Percentiles rank a stretch among this genome's conserved stretches.
Conservation (phyloP, 2,888 invertebrate genomes). For the Hyposoter dolosus region DNA sequence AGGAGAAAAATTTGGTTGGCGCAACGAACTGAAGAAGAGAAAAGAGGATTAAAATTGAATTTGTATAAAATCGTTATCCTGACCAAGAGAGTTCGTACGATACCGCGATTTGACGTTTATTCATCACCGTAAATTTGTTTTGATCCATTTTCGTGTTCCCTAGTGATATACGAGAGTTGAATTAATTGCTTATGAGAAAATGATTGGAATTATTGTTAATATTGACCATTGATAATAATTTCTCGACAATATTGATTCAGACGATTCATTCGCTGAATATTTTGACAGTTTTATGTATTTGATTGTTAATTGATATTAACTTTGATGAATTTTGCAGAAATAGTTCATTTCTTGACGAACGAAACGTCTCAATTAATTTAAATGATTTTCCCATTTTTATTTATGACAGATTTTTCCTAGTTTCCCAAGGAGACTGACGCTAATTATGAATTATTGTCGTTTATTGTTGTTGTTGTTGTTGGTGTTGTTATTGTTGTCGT, state of each 20-base stretch:
- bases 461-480: neutral
- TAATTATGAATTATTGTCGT: no score
- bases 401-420: no score
- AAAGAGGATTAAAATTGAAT: constrained; percentile 2
- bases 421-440: no score
- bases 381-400: no score
- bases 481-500: neutral
- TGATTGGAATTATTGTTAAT: neutral
- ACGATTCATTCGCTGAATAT: neutral
- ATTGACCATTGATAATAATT: neutral
- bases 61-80: neutral
- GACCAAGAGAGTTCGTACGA: constrained; percentile 9
- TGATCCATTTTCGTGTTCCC: neutral
- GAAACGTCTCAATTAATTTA: no score
- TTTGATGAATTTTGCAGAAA: neutral
- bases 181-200: neutral
- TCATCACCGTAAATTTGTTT: neutral
- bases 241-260: neutral
- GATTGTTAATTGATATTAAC: neutral
- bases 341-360: neutral
- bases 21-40: neutral
- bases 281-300: neutral
- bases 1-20: neutral
- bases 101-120: constrained; percentile 27
- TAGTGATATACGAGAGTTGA: neutral